These are phyloP conservation scores for Penaeus vannamei DNA, from an alignment of 1,140 invertebrate species.

Conservation along the genomic window DNA sequence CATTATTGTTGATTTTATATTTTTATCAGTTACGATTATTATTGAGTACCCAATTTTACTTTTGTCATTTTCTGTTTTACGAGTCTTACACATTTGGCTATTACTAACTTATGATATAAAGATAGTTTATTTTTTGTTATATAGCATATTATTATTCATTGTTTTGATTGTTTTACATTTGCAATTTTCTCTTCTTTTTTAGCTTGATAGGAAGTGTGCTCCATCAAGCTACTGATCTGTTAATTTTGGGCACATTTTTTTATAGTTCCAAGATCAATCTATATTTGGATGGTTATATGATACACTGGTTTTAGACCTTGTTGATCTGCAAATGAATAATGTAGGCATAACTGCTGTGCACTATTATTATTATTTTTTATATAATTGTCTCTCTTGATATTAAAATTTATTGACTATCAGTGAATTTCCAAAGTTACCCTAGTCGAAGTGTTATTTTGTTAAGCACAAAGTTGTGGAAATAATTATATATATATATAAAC, in stretches of 20 bases:
- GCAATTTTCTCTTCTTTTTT: neutral
- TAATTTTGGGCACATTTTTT: constrained; percentile 38
- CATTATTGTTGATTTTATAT: too few relatives aligned
- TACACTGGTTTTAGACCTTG: constrained; percentile 24
- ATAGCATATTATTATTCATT: neutral
- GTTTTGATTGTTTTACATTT: neutral
- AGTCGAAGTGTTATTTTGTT: constrained; percentile 51
- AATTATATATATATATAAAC: constrained; percentile 30
- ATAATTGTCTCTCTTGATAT: constrained; percentile 42
- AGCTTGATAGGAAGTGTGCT: constrained; percentile 15
- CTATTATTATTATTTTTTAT: constrained; percentile 44
- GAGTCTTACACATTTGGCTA: too few relatives aligned
- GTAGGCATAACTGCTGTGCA: constrained; percentile 54
- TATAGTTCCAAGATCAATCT: constrained; percentile 31
- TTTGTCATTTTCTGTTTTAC: too few relatives aligned
- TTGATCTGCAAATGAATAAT: constrained; percentile 38
- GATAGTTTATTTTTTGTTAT: too few relatives aligned
- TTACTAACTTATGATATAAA: too few relatives aligned
- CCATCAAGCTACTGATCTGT: neutral
- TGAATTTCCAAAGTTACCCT: constrained; percentile 56
- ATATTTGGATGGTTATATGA: constrained; percentile 21
- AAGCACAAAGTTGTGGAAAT: constrained; percentile 54
- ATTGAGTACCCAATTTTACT: too few relatives aligned
- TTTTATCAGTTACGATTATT: too few relatives aligned
- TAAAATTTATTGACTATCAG: constrained; percentile 23